Percentiles rank a stretch among this genome's conserved stretches.
Evolutionary conservation across 30 jellyfish, hydroid and myxozoan species (phyloP).

Genomic region (Aurelia aurita): DNA sequence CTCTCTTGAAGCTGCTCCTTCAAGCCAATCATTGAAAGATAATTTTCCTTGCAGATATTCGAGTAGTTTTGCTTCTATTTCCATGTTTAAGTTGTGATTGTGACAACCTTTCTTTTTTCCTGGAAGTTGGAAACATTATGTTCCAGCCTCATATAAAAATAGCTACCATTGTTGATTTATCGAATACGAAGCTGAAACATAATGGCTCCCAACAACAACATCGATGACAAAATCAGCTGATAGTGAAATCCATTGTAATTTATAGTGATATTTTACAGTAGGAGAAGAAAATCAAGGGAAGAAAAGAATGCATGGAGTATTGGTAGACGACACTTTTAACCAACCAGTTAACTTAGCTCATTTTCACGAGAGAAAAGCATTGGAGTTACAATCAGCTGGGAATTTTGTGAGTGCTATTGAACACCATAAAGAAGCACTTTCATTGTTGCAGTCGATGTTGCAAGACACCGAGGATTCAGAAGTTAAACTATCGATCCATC

Average conservation of each 20-base stretch:
- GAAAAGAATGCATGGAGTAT: not conserved
- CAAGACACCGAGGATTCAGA: not conserved
- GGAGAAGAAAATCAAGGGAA: too few species aligned
- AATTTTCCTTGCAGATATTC: slow-evolving; percentile 55
- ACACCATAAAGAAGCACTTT: slow-evolving; percentile 12
- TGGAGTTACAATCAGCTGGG: not conserved
- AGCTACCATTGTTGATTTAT: too few species aligned
- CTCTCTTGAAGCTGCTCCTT: slow-evolving; percentile 30
- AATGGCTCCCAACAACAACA: not conserved
- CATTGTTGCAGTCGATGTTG: not conserved
- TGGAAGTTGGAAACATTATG: not conserved
- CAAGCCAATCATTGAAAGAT: slow-evolving; percentile 74
- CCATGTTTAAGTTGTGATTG: not conserved
- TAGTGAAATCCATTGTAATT: not conserved
- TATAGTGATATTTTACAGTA: too few species aligned
- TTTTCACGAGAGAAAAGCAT: slow-evolving; percentile 40
- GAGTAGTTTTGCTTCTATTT: slow-evolving; percentile 34
- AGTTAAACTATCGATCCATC: slow-evolving; percentile 21
- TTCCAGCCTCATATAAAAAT: too few species aligned
- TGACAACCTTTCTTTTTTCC: slow-evolving; percentile 1
- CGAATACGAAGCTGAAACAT: not conserved
- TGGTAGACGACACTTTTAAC: slow-evolving; percentile 3
- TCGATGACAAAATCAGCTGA: not conserved
- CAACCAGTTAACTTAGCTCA: slow-evolving; percentile 31
- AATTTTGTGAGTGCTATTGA: slow-evolving; percentile 16